Conservation (phyloP, 2,797 vertebrate species). For the Smutsia temminckii region DNA sequence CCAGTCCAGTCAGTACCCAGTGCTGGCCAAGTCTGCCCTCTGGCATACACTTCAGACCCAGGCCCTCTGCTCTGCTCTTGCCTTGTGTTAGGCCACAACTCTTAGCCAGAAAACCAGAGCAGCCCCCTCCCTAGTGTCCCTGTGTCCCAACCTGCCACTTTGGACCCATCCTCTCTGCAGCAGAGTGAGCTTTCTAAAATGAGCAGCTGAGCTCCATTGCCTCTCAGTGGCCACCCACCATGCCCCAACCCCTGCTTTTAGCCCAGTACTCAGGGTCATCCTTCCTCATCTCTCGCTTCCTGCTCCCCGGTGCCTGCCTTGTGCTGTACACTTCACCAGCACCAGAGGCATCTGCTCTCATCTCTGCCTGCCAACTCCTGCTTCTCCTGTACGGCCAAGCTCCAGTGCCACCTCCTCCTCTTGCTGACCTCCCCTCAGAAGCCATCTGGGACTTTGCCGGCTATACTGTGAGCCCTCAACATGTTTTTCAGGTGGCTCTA, state of each 20-base stretch:
- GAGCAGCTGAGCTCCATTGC: neutral
- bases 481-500: neutral
- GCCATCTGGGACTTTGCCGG: neutral
- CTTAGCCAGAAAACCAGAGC: neutral
- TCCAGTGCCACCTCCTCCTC: neutral
- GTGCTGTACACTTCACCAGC: neutral
- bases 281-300: neutral
- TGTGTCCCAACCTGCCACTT: neutral
- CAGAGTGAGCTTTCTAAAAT: neutral
- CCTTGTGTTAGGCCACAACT: neutral
- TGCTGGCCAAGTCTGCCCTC: neutral
- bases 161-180: neutral
- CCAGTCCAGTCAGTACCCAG: neutral
- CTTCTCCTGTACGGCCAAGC: neutral
- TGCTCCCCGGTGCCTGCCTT: neutral
- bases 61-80: neutral
- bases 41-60: neutral
- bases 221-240: neutral
- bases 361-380: neutral
- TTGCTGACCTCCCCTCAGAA: neutral
- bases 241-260: neutral
- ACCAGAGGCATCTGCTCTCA: neutral
- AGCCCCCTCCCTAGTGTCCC: neutral
- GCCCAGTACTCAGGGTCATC: neutral
- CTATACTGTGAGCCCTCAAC: neutral